Conservation (phyloP, 2,888 invertebrate species). For the Cyrtodaria siliqua region DNA sequence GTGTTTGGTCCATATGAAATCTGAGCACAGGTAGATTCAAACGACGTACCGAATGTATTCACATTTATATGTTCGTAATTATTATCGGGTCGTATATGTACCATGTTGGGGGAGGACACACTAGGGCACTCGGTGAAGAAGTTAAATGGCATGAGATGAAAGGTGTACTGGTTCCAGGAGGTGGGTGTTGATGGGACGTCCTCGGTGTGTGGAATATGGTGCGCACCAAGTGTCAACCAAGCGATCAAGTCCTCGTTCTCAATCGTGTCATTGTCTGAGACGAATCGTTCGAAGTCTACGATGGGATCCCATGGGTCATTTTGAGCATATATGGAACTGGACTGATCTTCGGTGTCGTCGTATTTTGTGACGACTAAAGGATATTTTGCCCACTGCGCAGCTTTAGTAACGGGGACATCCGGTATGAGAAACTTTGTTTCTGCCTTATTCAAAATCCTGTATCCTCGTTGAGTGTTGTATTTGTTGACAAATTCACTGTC, state of each 20-base stretch:
- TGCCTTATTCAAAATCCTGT: constrained; percentile 69
- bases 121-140: constrained; percentile 81
- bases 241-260: constrained; percentile 80
- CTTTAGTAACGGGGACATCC: constrained; percentile 63
- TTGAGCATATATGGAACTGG: constrained; percentile 79
- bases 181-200: constrained; percentile 81
- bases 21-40: constrained; percentile 61
- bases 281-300: constrained; percentile 76
- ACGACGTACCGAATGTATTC: constrained; percentile 69
- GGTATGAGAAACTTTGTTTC: constrained; percentile 72
- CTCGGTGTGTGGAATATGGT: constrained; percentile 81
- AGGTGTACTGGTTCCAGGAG: constrained; percentile 67
- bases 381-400: constrained; percentile 78
- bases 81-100: constrained; percentile 63
- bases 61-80: constrained; percentile 49
- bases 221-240: constrained; percentile 80
- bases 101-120: constrained; percentile 72
- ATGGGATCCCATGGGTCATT: constrained; percentile 80
- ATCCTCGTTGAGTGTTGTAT: constrained; percentile 71
- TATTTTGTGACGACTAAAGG: constrained; percentile 78
- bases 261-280: constrained; percentile 79
- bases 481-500: constrained; percentile 67
- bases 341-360: constrained; percentile 78
- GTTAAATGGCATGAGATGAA: constrained; percentile 80
- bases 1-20: constrained; percentile 53